Evolutionary conservation across 2,113 vertebrate genomes (phyloP).

Genomic region (Panthera tigris): DNA sequence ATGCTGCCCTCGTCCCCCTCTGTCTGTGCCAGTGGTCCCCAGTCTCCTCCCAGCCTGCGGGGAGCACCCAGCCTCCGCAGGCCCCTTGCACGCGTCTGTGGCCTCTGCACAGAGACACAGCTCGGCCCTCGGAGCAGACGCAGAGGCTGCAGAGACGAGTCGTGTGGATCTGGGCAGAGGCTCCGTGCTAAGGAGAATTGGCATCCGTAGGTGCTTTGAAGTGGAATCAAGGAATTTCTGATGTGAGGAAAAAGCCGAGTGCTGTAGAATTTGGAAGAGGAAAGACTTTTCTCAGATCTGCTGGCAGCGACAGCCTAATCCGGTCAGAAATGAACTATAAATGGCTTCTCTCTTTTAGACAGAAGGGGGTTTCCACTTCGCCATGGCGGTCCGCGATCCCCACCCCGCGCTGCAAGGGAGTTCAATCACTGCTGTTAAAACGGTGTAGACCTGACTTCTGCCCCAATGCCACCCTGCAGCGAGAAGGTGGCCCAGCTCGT

Average conservation of each 20-base stretch:
- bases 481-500: background rate
- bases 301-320: accelerated
- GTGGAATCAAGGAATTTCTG: background rate
- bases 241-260: background rate
- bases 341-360: background rate
- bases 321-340: background rate
- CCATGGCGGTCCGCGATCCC: accelerated
- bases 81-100: accelerated
- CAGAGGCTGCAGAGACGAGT: background rate
- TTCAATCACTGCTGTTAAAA: background rate
- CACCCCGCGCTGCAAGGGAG: accelerated
- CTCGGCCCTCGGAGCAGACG: accelerated
- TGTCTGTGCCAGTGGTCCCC: accelerated
- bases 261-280: background rate
- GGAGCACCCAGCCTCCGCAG: accelerated
- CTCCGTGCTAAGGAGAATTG: accelerated
- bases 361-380: background rate
- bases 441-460: accelerated
- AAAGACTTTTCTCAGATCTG: background rate
- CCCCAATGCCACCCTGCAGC: background rate
- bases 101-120: accelerated
- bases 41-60: accelerated
- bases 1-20: too few relatives aligned
- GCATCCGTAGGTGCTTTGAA: background rate
- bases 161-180: background rate